These are phyloP conservation scores for Pseudocheirus occidentalis DNA, from an alignment of 2,797 vertebrate genomes.

Conservation along the genomic window DNA sequence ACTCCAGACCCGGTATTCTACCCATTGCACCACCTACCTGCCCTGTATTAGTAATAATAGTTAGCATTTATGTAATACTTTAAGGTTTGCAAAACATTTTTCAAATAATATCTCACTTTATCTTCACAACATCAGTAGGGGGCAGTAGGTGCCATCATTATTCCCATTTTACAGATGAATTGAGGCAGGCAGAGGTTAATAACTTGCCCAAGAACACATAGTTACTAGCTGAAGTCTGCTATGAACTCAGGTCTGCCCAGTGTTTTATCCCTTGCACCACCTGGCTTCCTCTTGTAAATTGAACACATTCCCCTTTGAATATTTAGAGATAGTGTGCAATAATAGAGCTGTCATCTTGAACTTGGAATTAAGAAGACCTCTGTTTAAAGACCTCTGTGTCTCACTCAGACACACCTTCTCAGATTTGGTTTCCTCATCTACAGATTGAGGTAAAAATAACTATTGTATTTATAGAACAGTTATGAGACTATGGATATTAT, in stretches of 20 bases:
- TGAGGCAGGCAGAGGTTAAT: background rate
- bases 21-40: background rate
- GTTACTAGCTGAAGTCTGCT: background rate
- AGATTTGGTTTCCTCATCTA: background rate
- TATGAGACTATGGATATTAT: background rate
- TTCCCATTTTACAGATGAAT: background rate
- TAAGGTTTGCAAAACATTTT: background rate
- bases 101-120: background rate
- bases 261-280: background rate
- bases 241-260: background rate
- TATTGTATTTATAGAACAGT: background rate
- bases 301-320: background rate
- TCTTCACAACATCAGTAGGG: background rate
- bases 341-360: background rate
- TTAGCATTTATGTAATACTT: background rate
- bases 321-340: background rate
- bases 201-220: background rate
- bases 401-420: background rate
- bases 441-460: background rate
- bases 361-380: background rate
- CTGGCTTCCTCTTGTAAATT: background rate
- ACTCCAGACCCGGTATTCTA: background rate
- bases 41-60: background rate
- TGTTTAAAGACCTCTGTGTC: background rate
- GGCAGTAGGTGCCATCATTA: background rate